Percentiles rank a stretch among this genome's conserved stretches.
Conservation (phyloP, 1,140 invertebrate genomes). For the Parasteatoda tepidariorum region DNA sequence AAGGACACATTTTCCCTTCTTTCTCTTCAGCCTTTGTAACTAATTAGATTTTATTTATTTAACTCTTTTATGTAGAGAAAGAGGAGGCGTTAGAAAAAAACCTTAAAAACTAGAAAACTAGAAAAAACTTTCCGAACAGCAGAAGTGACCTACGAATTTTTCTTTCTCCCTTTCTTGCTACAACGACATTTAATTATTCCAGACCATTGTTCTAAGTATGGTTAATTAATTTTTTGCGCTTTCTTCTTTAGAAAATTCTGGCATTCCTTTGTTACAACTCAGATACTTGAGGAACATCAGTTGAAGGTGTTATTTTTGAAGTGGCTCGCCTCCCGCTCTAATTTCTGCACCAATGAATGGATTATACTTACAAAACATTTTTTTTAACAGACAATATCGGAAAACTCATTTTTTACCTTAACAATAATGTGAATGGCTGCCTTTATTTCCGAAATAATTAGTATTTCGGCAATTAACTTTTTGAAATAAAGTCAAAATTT, state of each 20-base stretch:
- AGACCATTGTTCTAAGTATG: constrained; percentile 40
- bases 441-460: neutral
- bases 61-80: constrained; percentile 12
- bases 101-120: too few species aligned
- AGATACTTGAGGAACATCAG: neutral
- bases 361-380: neutral
- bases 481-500: neutral
- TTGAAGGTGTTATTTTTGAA: constrained; percentile 5
- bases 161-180: constrained; percentile 1
- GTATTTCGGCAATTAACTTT: neutral
- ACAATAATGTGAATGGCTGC: neutral
- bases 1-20: constrained; percentile 5
- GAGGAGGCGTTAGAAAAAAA: constrained; percentile 6
- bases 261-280: constrained; percentile 33
- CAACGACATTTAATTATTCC: constrained; percentile 51
- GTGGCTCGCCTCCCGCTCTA: neutral
- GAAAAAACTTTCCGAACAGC: neutral
- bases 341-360: neutral
- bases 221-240: constrained; percentile 43
- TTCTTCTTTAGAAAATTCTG: constrained; percentile 11
- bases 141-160: constrained; percentile 47
- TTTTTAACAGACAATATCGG: neutral
- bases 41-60: constrained; percentile 59
- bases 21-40: constrained; percentile 20
- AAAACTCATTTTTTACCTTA: neutral